Evolutionary conservation across 2,888 invertebrate genomes (phyloP), one percentile per base, ranked within the genome.

Genomic region (Lycophotia porphyrea): DNA sequence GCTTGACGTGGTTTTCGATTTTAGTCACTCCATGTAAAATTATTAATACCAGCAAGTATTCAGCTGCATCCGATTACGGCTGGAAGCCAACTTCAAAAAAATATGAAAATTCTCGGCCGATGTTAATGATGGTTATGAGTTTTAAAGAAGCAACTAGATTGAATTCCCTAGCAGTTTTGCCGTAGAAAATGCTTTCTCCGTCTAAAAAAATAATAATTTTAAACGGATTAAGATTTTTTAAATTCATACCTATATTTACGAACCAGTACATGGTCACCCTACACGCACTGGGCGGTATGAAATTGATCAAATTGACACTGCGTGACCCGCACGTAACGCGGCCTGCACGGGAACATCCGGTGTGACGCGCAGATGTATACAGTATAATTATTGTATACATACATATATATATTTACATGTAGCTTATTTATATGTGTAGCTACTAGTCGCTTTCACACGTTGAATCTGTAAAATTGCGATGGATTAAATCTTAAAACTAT

Each of bases 231-330:
- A 7, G 27, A n/a, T 0, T n/a, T 7, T 34, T 21, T 42, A 3
- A 9, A 34, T 34, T n/a, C 31, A 21, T 9, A 52, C 24, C 34
- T 8, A 44, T 18, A 21, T 24, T 36, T 5, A 58, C 8, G 24
- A 52, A 5, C 15, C 21, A 1, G 0, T 77, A 60, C 61, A 69
- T 81, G 76, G 70, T 55, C 81, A 84, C 84, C 87, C 77, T 84
- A 86, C 78, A 65, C 81, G 39, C 58, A 66, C 64, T 76, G 79
- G 82, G 81, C 55, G 88, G 84, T 74, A 84, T 74, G 65, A 74
- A 88, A 81, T 77, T 84, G 81, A 86, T 87, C 84, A 86, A 86
- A 83, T 86, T 87, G 88, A 83, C 87, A 87, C 80, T 76, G 79
- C 84, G 70, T 84, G 86, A 87, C 88, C 88, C 76, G 78, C 68